Base-by-base conservation (phyloP, 2,888 invertebrate genomes). In the Leucophenga montana region DNA sequence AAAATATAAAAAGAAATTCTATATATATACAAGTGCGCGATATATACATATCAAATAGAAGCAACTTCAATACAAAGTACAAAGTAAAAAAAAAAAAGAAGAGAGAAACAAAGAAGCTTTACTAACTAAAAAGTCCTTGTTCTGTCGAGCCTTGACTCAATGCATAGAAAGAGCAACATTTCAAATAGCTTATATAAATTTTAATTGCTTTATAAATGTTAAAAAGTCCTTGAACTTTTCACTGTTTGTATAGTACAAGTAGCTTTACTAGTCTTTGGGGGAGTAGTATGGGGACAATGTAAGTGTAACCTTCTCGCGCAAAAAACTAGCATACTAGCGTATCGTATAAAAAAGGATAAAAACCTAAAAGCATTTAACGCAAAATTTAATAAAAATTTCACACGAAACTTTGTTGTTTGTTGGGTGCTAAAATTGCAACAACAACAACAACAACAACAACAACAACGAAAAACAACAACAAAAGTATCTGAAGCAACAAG, bases 201-300 rank as follows among this genome's bases (percentile, higher is more conserved):
- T 85, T 85, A 85, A 85, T 85, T 85, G 85, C 85, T 85, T 85
- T 85, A 85, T 85, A 18, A 54, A 85, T 85, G 85, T 85, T 81
- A 83, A 79, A 85, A 85, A 85, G 84, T 82, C 54, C 85, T 84
- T 85, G 85, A 85, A 85, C 85, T 84, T 82, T 75, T 79, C 79
- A 54, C 22, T 54, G 18, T 18, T 8, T 44, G 20, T 53, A 18
- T 69, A 54, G 9, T 39, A 39, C 8, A 8, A 39, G 39, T 39
- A 5, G 39, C 4, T 27, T 67, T 57, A 61, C 27, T 59, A 61
- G 22, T 54, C 18, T 20, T 18, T 39, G 11, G 39, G 39, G 11
- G 39, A 5, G 1, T 8, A 8, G 39, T 39, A 39, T 39, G 39
- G 18, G 13, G 22, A 18, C 11, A 54, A 54, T 20, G 54, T 54